Conservation (phyloP, 2,888 invertebrate species). For the Cynaeus angustus region DNA sequence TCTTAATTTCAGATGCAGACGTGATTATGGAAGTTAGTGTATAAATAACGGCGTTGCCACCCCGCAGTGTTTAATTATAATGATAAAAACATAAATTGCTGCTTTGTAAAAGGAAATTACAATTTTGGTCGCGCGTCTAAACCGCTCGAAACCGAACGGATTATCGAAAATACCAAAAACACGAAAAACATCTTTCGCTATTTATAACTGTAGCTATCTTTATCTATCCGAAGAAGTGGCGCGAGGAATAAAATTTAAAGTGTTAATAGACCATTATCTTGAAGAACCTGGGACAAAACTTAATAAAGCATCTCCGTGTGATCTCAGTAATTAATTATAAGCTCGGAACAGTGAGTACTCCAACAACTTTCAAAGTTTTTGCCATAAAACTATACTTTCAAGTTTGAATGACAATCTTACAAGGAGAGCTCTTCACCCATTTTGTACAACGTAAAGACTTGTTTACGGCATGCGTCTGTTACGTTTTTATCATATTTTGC, state of each 20-base stretch:
- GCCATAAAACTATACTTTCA: slow-evolving; percentile 25
- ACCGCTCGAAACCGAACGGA: slow-evolving; percentile 14
- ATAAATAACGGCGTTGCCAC: slow-evolving; percentile 39
- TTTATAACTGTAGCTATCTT: background rate
- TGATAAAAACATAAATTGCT: slow-evolving; percentile 47
- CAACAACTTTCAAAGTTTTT: slow-evolving; percentile 43
- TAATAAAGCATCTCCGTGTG: slow-evolving; percentile 24
- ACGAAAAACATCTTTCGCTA: background rate
- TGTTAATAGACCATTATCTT: slow-evolving; percentile 32
- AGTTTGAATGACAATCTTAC: slow-evolving; percentile 17
- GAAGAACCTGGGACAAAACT: slow-evolving; percentile 33
- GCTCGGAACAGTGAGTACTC: slow-evolving; percentile 36
- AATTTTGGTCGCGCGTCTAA: slow-evolving; percentile 13
- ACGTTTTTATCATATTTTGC: slow-evolving; percentile 11
- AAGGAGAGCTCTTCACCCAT: background rate
- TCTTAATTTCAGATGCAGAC: slow-evolving; percentile 40
- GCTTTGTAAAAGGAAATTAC: slow-evolving; percentile 44
- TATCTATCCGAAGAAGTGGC: background rate
- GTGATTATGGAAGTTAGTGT: slow-evolving; percentile 31
- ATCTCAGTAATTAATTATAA: slow-evolving; percentile 42
- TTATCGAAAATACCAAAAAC: slow-evolving; percentile 6
- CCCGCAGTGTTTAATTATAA: slow-evolving; percentile 48
- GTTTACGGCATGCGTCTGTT: slow-evolving; percentile 2
- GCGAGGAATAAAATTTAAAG: slow-evolving; percentile 31
- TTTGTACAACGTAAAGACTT: background rate